phyloP scores from a whole-genome alignment of 2,113 vertebrate genomes.

The Apistogramma diplotaenia region DNA sequence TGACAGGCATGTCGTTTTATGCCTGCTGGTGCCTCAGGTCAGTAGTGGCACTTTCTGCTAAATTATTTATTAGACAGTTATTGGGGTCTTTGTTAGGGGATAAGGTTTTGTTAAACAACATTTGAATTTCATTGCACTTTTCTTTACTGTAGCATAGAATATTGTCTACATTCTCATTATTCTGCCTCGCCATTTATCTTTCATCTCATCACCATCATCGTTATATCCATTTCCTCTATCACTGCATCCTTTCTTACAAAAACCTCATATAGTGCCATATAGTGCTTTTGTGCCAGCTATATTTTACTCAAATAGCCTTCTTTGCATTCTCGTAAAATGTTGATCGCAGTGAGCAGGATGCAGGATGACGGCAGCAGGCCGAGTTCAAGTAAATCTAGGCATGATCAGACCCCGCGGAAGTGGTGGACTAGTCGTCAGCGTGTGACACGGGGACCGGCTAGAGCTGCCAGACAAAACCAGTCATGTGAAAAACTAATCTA shows the following conservation, averaged over 20 bases:
- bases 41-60: background rate
- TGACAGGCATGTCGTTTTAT: background rate
- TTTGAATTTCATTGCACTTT: background rate
- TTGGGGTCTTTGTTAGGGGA: background rate
- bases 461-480: constrained; percentile 62
- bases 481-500: constrained; percentile 73
- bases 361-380: background rate
- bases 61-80: background rate
- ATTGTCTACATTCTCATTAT: background rate
- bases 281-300: background rate
- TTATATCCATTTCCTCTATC: background rate
- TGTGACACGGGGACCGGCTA: constrained; percentile 37
- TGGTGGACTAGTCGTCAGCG: constrained; percentile 19
- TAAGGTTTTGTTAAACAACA: background rate
- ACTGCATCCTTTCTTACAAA: background rate
- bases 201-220: background rate
- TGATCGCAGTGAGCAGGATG: background rate
- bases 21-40: background rate
- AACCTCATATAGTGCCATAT: background rate
- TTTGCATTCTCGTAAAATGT: background rate
- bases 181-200: background rate
- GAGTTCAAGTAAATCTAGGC: constrained; percentile 27
- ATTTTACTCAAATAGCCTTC: background rate
- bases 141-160: background rate
- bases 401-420: constrained; percentile 32